Percentiles rank a stretch among this genome's conserved stretches.
Conservation (phyloP, 2,888 invertebrate genomes). For the Sussaba pulchella region DNA sequence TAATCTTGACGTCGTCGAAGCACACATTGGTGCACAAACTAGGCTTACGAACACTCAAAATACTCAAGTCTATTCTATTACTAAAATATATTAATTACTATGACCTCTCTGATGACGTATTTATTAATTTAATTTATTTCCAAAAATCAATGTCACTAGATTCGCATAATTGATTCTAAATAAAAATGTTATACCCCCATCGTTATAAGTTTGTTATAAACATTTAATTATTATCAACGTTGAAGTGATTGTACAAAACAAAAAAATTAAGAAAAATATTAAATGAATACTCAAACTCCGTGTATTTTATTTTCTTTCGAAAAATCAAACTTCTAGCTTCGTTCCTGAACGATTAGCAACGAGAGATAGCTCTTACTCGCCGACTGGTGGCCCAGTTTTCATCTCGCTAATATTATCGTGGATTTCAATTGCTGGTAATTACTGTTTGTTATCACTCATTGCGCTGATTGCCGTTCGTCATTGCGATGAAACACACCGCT, state of each 20-base stretch:
- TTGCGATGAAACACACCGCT: slow-evolving; percentile 69
- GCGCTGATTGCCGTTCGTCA: slow-evolving; percentile 71
- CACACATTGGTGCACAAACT: neutral
- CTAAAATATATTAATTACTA: too few species aligned
- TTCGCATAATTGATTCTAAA: too few species aligned
- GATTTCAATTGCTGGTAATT: slow-evolving; percentile 71
- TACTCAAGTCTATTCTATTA: neutral
- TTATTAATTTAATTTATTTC: slow-evolving; percentile 19
- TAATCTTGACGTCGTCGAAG: neutral
- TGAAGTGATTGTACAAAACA: slow-evolving; percentile 9
- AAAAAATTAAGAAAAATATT: slow-evolving; percentile 17
- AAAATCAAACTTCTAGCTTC: slow-evolving; percentile 5
- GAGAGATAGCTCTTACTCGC: neutral
- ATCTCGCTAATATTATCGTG: slow-evolving; percentile 49
- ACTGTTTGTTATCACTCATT: slow-evolving; percentile 76
- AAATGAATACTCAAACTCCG: slow-evolving; percentile 16
- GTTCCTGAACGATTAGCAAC: neutral
- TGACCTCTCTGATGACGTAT: too few species aligned
- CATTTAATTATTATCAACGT: neutral
- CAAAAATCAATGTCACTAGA: slow-evolving; percentile 36
- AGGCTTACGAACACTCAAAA: neutral
- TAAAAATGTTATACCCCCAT: too few species aligned
- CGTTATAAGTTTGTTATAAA: neutral
- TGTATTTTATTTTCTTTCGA: neutral
- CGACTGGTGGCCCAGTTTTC: slow-evolving; percentile 61